Conservation (phyloP, 2,113 vertebrate genomes). For the Cyanoramphus novaezelandiae region DNA sequence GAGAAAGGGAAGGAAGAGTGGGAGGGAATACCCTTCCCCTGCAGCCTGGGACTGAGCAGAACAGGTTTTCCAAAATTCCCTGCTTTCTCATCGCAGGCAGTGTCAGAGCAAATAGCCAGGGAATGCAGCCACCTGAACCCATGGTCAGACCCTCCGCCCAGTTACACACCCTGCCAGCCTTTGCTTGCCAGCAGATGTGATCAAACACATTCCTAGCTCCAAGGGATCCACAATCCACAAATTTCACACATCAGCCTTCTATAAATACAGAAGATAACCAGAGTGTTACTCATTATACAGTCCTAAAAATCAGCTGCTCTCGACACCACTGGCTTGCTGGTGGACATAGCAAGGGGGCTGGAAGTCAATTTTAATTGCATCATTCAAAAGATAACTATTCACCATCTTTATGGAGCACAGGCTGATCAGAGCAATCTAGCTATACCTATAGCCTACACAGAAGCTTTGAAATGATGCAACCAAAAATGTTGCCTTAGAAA, state of each 20-base stretch:
- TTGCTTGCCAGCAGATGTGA: neutral
- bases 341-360: neutral
- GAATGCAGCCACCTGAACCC: neutral
- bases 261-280: neutral
- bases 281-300: neutral
- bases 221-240: neutral
- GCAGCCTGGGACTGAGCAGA: neutral
- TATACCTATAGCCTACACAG: neutral
- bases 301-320: neutral
- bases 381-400: neutral
- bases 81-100: neutral
- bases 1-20: neutral
- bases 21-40: neutral
- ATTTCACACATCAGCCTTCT: neutral
- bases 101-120: neutral
- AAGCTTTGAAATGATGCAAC: neutral
- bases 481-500: neutral
- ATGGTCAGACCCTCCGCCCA: neutral
- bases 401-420: neutral
- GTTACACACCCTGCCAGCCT: neutral
- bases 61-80: slow-evolving; percentile 9
- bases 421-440: neutral
- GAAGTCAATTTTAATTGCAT: neutral
- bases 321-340: neutral
- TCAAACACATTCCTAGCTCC: neutral